Evolutionary conservation across 2,113 vertebrate genomes (phyloP), one percentile per base, ranked within the genome.

Genomic region (Erythrocercus mccallii): DNA sequence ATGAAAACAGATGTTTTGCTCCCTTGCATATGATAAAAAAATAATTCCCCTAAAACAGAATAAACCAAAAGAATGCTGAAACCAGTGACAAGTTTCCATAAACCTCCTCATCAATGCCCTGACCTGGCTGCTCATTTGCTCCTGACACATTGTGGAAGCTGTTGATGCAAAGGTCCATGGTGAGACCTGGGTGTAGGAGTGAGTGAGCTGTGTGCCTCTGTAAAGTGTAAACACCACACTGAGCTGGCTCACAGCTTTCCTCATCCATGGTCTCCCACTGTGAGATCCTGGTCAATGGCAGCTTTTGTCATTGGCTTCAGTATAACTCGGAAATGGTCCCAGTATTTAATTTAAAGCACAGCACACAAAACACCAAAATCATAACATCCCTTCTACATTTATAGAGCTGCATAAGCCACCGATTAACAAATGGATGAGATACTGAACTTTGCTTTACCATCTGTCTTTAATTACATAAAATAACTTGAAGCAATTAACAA

Each of bases 391-490:
- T 81, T 90, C 85, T 95, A 92, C 94, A 96, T 96, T 96, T 95
- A 96, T 96, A 92, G 93, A 80, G 74, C 93, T 93, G 82, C 92
- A 92, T 96, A 95, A 97, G 64, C 96, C 92, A 94, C 90, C 68
- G 81, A 94, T 96, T 95, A 96, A 93, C 92, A 96, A 97, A 96
- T 93, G 94, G 93, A 94, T 88, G 93, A 95, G 93, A 95, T 96
- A 93, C 53, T 97, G 96, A 97, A 97, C 94, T 96, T 96, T 92
- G 93, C 95, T 95, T 95, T 96, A 77, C 95, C 93, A 96, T 96
- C 96, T 97, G 95, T 95, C 85, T 95, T 97, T 95, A 97, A 96
- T 97, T 96, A 96, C 93, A 96, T 92, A 95, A 96, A 96, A 96
- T 97, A 95, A 95, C 94, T 97, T 95, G 94, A 93, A 96, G 94